Evolutionary conservation across 2,888 invertebrate genomes (phyloP), one percentile per base, ranked within the genome.

Genomic region (Falcaria lacertinaria): DNA sequence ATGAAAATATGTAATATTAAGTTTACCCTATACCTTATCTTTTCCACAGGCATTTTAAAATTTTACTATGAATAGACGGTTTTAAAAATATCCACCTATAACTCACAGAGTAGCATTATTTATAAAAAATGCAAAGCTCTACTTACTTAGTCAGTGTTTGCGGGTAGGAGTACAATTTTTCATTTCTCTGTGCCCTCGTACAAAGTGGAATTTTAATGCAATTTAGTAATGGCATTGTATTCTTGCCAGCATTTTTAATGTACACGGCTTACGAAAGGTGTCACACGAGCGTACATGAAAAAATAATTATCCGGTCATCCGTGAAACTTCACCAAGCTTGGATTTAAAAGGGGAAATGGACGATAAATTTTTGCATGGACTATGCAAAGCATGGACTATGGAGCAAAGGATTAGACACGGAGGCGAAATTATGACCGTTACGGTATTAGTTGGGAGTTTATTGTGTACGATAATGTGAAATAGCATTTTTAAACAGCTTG

Each of bases 181-280:
- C 70, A 73, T 78, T 73, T 71, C 61, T 44, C 59, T 34, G 48
- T 41, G 47, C 54, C 52, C 54, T 57, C 45, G 59, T 61, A 69
- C 71, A 73, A 74, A 81, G 70, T 51, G 60, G 74, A 77, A 74
- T 78, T 73, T 80, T 80, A 78, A 81, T 80, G 75, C 74, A 82
- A 74, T 80, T 76, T 72, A 66, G 64, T 69, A 61, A 62, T 65
- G 55, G 64, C 70, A 68, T 69, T 64, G 63, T 65, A 53, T 57
- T 43, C 48, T 50, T 36, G 56, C 56, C 57, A 44, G 54, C 54
- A 56, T 57, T 69, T 70, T 73, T 67, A 62, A 56, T 57, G 52
- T 59, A 62, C 58, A 58, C 45, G 57, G 52, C 64, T 66, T 63
- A 65, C 60, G 54, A 59, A 64, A 71, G 65, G 63, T 69, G 66